Evolutionary conservation across 2,113 vertebrate species (phyloP), one percentile per base, ranked within the genome.

Genomic region (Thamnophis sirtalis): DNA sequence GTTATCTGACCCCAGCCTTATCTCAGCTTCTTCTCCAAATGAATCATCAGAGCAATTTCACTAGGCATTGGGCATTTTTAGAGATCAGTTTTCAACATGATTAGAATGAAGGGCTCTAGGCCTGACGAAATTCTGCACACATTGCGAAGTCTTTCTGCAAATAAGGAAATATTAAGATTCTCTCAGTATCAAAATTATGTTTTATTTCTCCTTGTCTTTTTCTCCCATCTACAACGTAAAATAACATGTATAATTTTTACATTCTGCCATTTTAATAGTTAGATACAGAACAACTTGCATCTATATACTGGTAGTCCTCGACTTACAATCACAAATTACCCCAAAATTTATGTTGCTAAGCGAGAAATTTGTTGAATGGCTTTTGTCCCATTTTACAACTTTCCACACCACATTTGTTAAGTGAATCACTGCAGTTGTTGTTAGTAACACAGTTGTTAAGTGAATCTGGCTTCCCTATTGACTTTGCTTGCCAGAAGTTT

Each of bases 61-160:
- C 93, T 90, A 94, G 92, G 94, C 90, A 93, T 94, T 94, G 95
- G 93, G 94, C 92, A 93, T 96, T 94, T 94, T 86, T 58, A 87
- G 17, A 90, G 24, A 33, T 91, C 93, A 91, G 58, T 88, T 92
- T 92, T 92, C 93, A 94, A 94, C 33, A 91, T 89, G 50, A 91
- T 7, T 38, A 95, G 93, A 95, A 94, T 89, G 94, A 93, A 89
- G 10, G 1, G 1, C 91, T 94, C 60, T 68, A 91, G 94, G 93
- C 94, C 93, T 95, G 3, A 95, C 43, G 92, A 90, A 92, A 89
- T 90, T 50, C 88, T 85, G 9, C 50, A 22, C 60, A 73, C 89
- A 24, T 94, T 91, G 91, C 91, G 88, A 95, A 84, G 60, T 84
- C 92, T 92, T 91, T 90, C 10, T 1, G 87, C 38, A 89, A 91